Percentiles rank a stretch among this genome's conserved stretches.
phyloP scores from a whole-genome alignment of 2,113 vertebrate species.

The Hirundichthys speculiger region DNA sequence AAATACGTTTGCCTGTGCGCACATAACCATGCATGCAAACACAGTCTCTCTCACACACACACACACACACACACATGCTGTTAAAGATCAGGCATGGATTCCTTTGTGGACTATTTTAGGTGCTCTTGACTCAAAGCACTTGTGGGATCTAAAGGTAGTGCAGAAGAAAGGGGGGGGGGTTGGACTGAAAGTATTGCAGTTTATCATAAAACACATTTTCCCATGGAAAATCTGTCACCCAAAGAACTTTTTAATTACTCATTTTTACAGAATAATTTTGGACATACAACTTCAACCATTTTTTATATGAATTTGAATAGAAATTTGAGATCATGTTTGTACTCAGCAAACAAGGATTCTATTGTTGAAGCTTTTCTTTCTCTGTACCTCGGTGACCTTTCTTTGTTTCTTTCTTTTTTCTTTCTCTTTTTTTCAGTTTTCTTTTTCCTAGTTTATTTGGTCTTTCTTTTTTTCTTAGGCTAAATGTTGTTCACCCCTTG shows the following conservation, averaged over 20 bases:
- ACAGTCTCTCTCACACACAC: too few species aligned
- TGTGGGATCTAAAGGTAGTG: slow-evolving; percentile 1
- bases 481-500: too few species aligned
- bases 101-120: slow-evolving; percentile 26
- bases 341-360: slow-evolving; percentile 4
- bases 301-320: too few species aligned
- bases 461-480: slow-evolving; percentile 7
- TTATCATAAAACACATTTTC: slow-evolving; percentile 1
- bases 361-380: slow-evolving; percentile 13
- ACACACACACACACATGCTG: slow-evolving; percentile 5
- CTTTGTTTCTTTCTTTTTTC: background rate
- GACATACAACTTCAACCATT: too few species aligned
- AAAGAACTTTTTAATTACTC: too few species aligned
- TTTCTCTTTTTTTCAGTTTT: background rate
- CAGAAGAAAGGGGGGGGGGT: slow-evolving; percentile 3
- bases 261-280: too few species aligned
- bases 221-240: too few species aligned
- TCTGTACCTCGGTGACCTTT: background rate
- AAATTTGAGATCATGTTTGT: background rate
- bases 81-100: slow-evolving; percentile 21
- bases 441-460: background rate
- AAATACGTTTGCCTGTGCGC: background rate
- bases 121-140: slow-evolving; percentile 18
- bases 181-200: background rate
- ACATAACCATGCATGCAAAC: background rate